Percentiles rank a stretch among this genome's conserved stretches.
Evolutionary conservation across 2,113 vertebrate species (phyloP).

Genomic region (Trinectes maculatus): DNA sequence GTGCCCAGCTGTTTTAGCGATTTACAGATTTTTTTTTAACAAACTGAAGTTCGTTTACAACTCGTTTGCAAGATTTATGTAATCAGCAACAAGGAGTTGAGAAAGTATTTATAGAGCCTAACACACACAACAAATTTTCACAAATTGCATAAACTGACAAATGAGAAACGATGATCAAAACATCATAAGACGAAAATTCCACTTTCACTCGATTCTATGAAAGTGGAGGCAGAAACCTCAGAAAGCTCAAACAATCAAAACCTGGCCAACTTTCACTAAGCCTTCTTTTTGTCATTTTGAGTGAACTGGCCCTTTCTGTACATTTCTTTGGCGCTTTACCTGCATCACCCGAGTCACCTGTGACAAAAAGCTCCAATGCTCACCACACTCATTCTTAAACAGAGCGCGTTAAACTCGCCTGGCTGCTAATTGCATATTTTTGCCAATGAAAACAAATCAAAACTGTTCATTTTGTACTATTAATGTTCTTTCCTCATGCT

Average conservation of each 20-base stretch:
- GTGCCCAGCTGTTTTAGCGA: too few species aligned
- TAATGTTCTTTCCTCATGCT: conserved; percentile 60
- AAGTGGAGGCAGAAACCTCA: too few species aligned
- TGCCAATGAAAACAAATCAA: conserved; percentile 69
- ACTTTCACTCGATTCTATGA: too few species aligned
- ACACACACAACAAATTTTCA: too few species aligned
- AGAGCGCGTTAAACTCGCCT: conserved; percentile 7
- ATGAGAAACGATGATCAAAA: too few species aligned
- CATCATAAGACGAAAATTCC: too few species aligned
- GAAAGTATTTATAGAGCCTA: too few species aligned
- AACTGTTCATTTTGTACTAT: conserved; percentile 69
- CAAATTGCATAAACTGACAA: too few species aligned
- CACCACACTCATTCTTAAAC: not conserved
- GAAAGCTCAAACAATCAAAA: not conserved
- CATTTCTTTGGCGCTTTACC: not conserved
- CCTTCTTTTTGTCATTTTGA: not conserved
- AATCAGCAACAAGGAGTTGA: too few species aligned
- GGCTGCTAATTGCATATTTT: conserved; percentile 54
- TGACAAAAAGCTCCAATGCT: conserved; percentile 1
- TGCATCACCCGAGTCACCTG: not conserved
- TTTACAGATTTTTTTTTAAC: too few species aligned
- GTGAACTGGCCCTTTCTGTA: conserved; percentile 12
- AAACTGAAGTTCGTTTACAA: too few species aligned
- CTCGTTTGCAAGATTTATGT: too few species aligned
- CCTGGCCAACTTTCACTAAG: not conserved